These are phyloP conservation scores for Ectemnius cavifrons DNA, from an alignment of 2,888 invertebrate genomes.

Conservation along the genomic window DNA sequence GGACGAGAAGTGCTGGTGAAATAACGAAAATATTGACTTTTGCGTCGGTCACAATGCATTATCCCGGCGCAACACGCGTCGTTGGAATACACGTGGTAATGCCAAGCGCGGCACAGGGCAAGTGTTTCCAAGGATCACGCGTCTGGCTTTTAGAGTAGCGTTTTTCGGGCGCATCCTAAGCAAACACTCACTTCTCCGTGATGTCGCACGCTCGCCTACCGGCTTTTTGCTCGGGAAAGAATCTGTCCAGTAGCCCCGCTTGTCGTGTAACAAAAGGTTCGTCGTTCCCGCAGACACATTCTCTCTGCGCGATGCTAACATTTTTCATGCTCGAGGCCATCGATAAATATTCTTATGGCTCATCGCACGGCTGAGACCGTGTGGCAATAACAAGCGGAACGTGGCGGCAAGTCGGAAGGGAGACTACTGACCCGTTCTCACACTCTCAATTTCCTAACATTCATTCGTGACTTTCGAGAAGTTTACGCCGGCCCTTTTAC, in stretches of 20 bases:
- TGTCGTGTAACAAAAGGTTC: not conserved
- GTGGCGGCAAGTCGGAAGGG: constrained; percentile 31
- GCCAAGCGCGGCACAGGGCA: constrained; percentile 18
- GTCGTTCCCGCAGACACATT: too few species aligned
- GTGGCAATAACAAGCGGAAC: constrained; percentile 47
- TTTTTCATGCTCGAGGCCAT: constrained; percentile 45
- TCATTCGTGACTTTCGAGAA: not conserved
- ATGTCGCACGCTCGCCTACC: constrained; percentile 19
- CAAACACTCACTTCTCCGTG: constrained; percentile 59
- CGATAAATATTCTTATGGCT: constrained; percentile 65
- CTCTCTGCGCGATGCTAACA: constrained; percentile 21
- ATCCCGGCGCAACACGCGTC: constrained; percentile 39
- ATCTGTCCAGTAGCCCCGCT: not conserved
- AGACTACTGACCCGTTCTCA: constrained; percentile 1
- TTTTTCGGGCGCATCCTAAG: constrained; percentile 67
- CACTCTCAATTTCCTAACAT: not conserved
- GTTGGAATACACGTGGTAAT: constrained; percentile 25
- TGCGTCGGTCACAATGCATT: constrained; percentile 50
- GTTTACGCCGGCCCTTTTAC: not conserved
- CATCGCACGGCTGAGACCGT: constrained; percentile 38
- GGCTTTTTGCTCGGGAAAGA: constrained; percentile 1
- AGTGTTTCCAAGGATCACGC: constrained; percentile 50
- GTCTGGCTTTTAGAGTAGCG: constrained; percentile 62
- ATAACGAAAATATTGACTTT: constrained; percentile 65
- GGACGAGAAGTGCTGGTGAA: constrained; percentile 21